Base-by-base conservation (phyloP, 2,888 invertebrate genomes). In the Chymomyza fuscimana region DNA sequence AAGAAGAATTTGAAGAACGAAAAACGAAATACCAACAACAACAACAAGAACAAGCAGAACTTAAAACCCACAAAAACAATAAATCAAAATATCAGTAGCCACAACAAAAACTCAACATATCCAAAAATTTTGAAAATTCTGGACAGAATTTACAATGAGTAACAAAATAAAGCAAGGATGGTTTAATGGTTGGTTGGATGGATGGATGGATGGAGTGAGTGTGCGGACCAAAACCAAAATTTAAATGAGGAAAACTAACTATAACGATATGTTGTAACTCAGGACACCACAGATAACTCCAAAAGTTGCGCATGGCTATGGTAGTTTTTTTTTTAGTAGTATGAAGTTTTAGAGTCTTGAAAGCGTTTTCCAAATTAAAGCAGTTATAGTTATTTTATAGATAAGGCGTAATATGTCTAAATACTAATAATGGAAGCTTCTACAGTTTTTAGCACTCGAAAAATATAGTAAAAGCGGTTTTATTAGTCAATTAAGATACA, bases 11-110 rank as follows among this genome's bases (percentile, higher is more conserved):
- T 84, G 86, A 83, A 81, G 86, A 86, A 88, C 80, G 76, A 80
- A 76, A 86, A 86, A 87, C 86, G 88, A 83, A 88, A 82, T 80
- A 83, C 86, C 87, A 82, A 82, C 81, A 86, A 82, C 85, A 80
- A 73, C 76, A 74, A 74, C 70, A 77, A 83, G 76, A 79, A 80
- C 78, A 75, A 56, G 68, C 58, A 66, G 63, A 73, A 74, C 75
- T 63, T 72, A 70, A 82, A 78, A 72, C 46, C 69, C 66, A 67
- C 50, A 70, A 63, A 52, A 52, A 51, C 61, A 67, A 54, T 50
- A 12, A 52, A 71, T 15, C 61, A 73, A 59, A 67, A 60, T 19
- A 65, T 68, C 52, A 68, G 73, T 64, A 70, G 66, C 71, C 58
- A 81, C 74, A 81, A 16, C 5, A 64, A 50, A 61, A 82, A 83